phyloP scores from a whole-genome alignment of 2,888 invertebrate genomes.

The Magallana nippona region DNA sequence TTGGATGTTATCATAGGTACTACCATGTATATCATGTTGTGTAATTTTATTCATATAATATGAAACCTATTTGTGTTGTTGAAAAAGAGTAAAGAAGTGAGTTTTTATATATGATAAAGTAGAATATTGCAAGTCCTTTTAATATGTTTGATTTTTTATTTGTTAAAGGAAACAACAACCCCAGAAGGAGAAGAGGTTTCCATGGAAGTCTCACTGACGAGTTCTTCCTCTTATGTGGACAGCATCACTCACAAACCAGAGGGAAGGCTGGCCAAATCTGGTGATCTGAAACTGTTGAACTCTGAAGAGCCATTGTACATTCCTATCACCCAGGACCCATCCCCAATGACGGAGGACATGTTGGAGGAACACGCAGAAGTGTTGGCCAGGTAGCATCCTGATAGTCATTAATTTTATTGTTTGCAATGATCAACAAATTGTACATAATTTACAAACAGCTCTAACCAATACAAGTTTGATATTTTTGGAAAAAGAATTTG shows the following conservation, averaged over 20 bases:
- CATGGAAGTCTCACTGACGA: constrained; percentile 45
- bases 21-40: no score
- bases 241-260: constrained; percentile 82
- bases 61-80: no score
- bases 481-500: no score
- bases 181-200: background rate
- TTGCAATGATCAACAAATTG: background rate
- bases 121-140: no score
- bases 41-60: background rate
- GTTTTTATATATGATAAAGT: no score
- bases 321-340: constrained; percentile 92
- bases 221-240: constrained; percentile 65
- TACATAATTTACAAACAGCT: background rate
- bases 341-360: constrained; percentile 98
- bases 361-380: constrained; percentile 95
- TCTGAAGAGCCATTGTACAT: constrained; percentile 88
- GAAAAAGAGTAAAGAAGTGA: no score
- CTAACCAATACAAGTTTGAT: no score
- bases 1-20: no score
- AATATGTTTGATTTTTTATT: background rate
- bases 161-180: background rate
- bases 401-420: no score
- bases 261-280: constrained; percentile 87
- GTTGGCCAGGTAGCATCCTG: constrained; percentile 83
- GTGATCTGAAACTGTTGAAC: constrained; percentile 84